Base-by-base conservation (phyloP, 2,797 vertebrate genomes). In the Xiphorhynchus erythropygius region DNA sequence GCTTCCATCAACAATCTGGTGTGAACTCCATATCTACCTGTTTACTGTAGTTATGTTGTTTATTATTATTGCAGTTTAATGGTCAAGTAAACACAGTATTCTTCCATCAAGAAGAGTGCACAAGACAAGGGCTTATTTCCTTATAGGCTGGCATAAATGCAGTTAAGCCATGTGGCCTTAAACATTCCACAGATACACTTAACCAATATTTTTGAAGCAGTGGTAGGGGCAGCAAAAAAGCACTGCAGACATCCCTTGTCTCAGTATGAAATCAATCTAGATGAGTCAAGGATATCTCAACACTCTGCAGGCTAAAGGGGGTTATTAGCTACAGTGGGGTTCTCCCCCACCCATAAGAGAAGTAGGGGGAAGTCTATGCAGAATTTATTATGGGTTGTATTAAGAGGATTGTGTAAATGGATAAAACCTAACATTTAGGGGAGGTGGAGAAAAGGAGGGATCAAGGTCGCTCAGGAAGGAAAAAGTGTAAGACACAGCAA, bases 51-150 rank as follows among this genome's bases (percentile, higher is more conserved):
- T 84, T 70, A 33, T 8, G 14, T 19, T 73, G 32, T 71, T 88
- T 59, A 87, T 70, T 65, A 65, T 86, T 78, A 81, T 39, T 90
- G 44, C 37, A 57, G 30, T 86, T 78, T 64, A 79, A 22, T 37
- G 41, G 19, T 37, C 56, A 91, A 44, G 33, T 41, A 87, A 86
- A 74, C 19, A 57, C 5, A 3, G 37, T 19, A 86, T 33, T 82
- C 25, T 46, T 62, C 53, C n/a, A 78, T 13, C 7, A 2, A 73
- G 37, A 79, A 30, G 4, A 64, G 18, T 32, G 35, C 19, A 76
- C 12, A 62, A 16, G 53, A 13, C 39, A 93, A 50, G 19, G 8
- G 24, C 47, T 75, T 84, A 13, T 21, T 84, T 89, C 53, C 41
- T 87, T 70, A 56, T 18, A 89, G 41, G 15, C 22, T 76, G 24